Evolutionary conservation across 2,888 invertebrate genomes (phyloP), one percentile per base, ranked within the genome.

Genomic region (Brachypalpus laphriformis): DNA sequence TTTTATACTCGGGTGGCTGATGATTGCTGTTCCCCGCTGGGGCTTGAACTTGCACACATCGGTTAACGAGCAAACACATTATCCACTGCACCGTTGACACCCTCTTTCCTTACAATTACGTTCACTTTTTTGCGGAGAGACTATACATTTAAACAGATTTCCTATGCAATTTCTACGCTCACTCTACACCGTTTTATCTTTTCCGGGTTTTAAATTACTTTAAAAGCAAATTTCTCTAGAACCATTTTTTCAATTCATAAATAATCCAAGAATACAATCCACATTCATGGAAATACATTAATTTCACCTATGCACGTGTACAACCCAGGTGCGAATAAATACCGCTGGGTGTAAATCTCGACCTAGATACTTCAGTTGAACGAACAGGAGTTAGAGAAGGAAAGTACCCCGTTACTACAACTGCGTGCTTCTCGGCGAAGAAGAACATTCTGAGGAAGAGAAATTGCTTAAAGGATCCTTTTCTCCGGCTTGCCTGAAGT

Each of bases 381-480:
- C 18, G 22, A 54, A 31, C 16, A 16, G 0, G 9, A n/a, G 5
- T 8, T 45, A 3, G 20, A 37, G 16, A n/a, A 16, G 45, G 34
- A 45, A 14, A 6, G 16, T 7, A 28, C 37, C 16, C 8, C 22
- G 5, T 16, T 20, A 18, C 31, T 20, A n/a, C n/a, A n/a, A n/a
- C n/a, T n/a, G n/a, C 20, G 22, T 31, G 2, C 5, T 14, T 14
- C 40, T 14, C 22, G 37, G 18, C 37, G 25, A 18, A 56, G 22
- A 40, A 14, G 18, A 47, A 20, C 37, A 47, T 70, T 57, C 34
- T 85, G 70, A 81, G 59, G 74, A 80, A 81, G 75, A 71, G 56
- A 85, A 85, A 85, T 85, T 59, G 85, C 75, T 85, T 47, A 61
- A 70, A 75, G 75, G 77, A 72, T 81, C 65, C 47, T 28, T 77